These are phyloP conservation scores for Serranus cabrilla DNA, from an alignment of 2,797 vertebrate species.

Conservation along the genomic window DNA sequence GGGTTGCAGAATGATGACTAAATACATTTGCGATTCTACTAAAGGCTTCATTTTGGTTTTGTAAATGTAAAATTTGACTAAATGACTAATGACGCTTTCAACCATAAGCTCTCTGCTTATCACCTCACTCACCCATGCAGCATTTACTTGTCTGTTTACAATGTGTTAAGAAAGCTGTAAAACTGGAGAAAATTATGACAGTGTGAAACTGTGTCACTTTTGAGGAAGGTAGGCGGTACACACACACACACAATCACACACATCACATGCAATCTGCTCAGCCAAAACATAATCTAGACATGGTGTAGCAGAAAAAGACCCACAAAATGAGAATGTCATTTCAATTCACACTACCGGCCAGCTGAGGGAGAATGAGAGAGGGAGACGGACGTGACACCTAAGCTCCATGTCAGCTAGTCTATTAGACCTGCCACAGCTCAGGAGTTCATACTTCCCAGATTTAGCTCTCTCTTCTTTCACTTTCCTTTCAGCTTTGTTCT, in stretches of 20 bases:
- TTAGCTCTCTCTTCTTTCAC: constrained; percentile 37
- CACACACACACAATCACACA: constrained; percentile 11
- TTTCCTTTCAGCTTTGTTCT: not conserved
- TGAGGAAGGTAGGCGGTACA: constrained; percentile 18
- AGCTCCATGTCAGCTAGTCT: constrained; percentile 58
- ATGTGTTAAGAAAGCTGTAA: constrained; percentile 39
- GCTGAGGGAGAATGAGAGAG: constrained; percentile 31
- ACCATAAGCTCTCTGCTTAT: not conserved
- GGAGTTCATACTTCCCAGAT: constrained; percentile 32
- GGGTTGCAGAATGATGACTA: not conserved
- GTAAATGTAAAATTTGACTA: not conserved
- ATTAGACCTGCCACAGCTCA: constrained; percentile 59
- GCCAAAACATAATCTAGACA: constrained; percentile 31
- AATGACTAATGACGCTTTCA: constrained; percentile 8
- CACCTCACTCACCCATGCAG: constrained; percentile 5
- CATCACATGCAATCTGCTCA: constrained; percentile 22
- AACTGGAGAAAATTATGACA: constrained; percentile 37
- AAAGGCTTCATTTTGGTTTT: not conserved
- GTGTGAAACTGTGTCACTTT: constrained; percentile 35
- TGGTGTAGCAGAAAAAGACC: constrained; percentile 14
- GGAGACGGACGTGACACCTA: constrained; percentile 47
- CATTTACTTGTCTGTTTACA: constrained; percentile 7
- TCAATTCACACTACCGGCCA: constrained; percentile 56
- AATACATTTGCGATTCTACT: not conserved
- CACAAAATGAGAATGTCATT: constrained; percentile 51